Conservation (phyloP, 2,888 invertebrate genomes). For the Platycnemis pennipes region DNA sequence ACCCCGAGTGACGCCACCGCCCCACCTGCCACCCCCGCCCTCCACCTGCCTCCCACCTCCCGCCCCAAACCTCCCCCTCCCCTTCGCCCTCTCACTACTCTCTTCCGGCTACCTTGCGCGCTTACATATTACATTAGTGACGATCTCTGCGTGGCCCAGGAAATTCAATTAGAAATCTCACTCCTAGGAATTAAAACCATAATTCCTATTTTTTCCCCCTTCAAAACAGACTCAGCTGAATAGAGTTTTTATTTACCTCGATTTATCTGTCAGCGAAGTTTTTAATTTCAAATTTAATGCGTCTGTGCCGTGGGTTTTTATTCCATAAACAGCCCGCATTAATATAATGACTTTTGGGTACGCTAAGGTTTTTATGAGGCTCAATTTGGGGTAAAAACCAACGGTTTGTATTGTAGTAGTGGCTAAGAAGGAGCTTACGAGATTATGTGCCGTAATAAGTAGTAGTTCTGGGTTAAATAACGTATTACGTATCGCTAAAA, state of each 20-base stretch:
- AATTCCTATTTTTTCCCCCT: slow-evolving; percentile 53
- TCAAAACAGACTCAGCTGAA: slow-evolving; percentile 13
- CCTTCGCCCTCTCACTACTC: neutral
- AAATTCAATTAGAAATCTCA: slow-evolving; percentile 65
- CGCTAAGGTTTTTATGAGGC: neutral
- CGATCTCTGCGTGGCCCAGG: slow-evolving; percentile 48
- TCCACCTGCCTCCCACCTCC: neutral
- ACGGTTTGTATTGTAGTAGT: neutral
- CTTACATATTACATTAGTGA: slow-evolving; percentile 61
- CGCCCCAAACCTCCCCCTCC: neutral
- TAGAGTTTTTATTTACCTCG: slow-evolving; percentile 33
- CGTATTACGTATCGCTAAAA: neutral
- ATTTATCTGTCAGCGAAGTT: slow-evolving; percentile 1
- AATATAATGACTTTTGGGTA: neutral
- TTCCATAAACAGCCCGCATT: neutral
- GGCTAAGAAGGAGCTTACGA: neutral
- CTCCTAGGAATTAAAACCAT: slow-evolving; percentile 63
- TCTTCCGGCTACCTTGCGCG: neutral
- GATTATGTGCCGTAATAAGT: neutral
- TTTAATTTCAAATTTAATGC: neutral
- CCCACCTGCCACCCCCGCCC: neutral
- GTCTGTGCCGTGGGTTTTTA: neutral
- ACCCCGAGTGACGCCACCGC: too few species aligned
- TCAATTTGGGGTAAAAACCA: neutral
- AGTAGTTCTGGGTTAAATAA: neutral